Conservation (phyloP, 2,113 vertebrate species). For the Lepus timidus region DNA sequence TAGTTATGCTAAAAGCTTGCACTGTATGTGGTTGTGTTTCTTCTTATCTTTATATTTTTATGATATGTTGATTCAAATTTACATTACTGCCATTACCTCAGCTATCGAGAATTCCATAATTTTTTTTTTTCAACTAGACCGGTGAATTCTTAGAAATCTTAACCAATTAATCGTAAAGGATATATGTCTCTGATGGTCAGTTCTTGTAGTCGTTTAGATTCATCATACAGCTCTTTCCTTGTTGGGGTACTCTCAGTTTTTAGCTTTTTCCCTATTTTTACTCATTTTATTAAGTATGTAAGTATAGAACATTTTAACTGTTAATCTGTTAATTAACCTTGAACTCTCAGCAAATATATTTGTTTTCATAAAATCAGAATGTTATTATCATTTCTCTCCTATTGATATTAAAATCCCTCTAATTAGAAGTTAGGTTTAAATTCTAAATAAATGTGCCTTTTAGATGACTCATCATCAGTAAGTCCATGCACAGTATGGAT, state of each 20-base stretch:
- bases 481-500: neutral
- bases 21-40: neutral
- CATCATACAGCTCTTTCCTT: neutral
- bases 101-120: neutral
- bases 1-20: neutral
- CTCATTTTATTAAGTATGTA: neutral
- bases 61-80: neutral
- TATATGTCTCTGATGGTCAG: neutral
- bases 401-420: neutral
- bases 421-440: neutral
- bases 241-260: neutral
- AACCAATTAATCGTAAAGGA: neutral
- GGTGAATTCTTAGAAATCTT: neutral
- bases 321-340: conserved; percentile 5
- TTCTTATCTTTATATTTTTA: neutral
- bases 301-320: neutral
- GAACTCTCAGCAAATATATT: conserved; percentile 6
- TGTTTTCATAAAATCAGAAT: neutral
- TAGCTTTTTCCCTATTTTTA: neutral
- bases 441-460: conserved; percentile 3
- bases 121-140: neutral
- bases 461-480: neutral
- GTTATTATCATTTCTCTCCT: neutral
- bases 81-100: neutral
- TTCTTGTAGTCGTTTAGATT: neutral